Evolutionary conservation across 2,888 invertebrate species (phyloP).

Genomic region (Lasiommata megera): DNA sequence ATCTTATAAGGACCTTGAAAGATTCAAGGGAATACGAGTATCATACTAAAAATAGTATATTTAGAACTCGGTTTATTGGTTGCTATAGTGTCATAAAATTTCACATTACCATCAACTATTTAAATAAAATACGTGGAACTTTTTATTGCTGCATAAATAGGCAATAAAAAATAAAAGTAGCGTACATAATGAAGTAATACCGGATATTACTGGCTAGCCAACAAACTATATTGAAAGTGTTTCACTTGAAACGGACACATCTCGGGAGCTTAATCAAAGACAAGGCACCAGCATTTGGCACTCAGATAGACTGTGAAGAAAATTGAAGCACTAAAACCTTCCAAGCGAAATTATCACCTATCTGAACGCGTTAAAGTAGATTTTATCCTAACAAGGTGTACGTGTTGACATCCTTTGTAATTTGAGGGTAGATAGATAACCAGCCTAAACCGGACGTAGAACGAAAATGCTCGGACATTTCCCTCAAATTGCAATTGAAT

Average conservation of each 20-base stretch:
- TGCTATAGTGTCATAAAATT: too few relatives aligned
- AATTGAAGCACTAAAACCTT: conserved; percentile 11
- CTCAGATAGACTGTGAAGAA: conserved; percentile 21
- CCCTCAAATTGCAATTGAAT: conserved; percentile 19
- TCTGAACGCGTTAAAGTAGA: neutral
- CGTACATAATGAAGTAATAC: neutral
- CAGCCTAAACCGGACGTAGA: conserved; percentile 25
- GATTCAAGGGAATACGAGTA: too few relatives aligned
- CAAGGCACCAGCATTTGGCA: conserved; percentile 23
- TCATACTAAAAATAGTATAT: too few relatives aligned
- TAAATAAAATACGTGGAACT: too few relatives aligned
- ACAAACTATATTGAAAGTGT: conserved; percentile 20
- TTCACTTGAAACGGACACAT: conserved; percentile 26
- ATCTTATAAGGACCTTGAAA: too few relatives aligned
- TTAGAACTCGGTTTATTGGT: too few relatives aligned
- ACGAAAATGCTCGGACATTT: conserved; percentile 17
- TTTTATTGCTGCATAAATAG: too few relatives aligned
- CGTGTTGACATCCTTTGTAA: conserved; percentile 16
- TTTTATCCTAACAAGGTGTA: neutral
- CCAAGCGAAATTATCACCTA: neutral
- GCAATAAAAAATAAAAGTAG: too few relatives aligned
- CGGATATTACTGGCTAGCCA: conserved; percentile 3
- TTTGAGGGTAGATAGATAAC: conserved; percentile 28
- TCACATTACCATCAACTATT: too few relatives aligned
- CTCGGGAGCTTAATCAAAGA: conserved; percentile 28